Evolutionary conservation across 2,888 invertebrate genomes (phyloP), one percentile per base, ranked within the genome.

Genomic region (Trachelus iudaicus): DNA sequence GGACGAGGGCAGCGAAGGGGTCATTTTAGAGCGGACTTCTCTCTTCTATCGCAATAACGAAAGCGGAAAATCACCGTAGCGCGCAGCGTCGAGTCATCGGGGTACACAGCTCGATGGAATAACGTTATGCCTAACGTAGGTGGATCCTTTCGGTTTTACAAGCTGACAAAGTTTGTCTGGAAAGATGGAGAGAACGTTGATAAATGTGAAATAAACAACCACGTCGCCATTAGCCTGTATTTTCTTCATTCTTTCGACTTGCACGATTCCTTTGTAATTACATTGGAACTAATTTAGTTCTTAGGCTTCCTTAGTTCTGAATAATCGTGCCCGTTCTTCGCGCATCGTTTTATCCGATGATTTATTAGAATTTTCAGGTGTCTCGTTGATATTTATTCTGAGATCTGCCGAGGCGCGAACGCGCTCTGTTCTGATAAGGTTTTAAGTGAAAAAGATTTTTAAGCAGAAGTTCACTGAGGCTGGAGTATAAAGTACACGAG

Each of bases 1-100:
- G 34, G 75, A 75, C 37, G 75, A 75, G 56, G 75, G 68, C 69
- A 73, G 69, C 68, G 77, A 69, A 35, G 77, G 75, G 74, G 76
- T 71, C 71, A 68, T 56, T 73, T 37, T 33, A 73, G 73, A 73
- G 56, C 56, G 56, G 23, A 56, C 56, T 56, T 56, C 56, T 56
- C 73, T 56, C 33, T 75, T 73, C 68, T 15, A 68, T 75, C 34
- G 69, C 77, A 69, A 77, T 77, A 77, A 77, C 34, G 69, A 69
- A 69, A 69, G 68, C 23, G 56, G 56, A 76, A 34, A 73, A 37
- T 33, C 34, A 69, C 56, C 75, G 69, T 77, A 75, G 40, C 75
- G 75, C 40, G 71, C 75, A 71, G 75, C 71, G 71, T 34, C 34
- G 13, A 13, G 34, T 71, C 34, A 71, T 34, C 15, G 69, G 77